phyloP scores from a whole-genome alignment of 2,113 vertebrate species.

The Picathartes gymnocephalus region DNA sequence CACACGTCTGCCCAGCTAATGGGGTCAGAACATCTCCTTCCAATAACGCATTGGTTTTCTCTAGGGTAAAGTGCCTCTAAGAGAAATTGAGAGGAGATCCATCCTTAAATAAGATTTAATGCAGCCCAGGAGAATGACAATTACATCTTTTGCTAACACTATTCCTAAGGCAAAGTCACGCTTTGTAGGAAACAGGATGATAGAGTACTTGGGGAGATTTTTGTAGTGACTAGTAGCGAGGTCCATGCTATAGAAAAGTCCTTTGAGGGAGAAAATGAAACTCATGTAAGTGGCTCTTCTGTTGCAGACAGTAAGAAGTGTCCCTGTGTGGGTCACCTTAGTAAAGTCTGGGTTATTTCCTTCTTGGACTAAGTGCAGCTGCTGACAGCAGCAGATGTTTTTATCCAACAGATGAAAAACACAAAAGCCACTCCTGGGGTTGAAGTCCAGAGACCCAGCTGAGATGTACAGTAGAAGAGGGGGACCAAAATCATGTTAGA shows the following conservation, averaged over 20 bases:
- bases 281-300: background rate
- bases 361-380: background rate
- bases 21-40: slow-evolving; percentile 49
- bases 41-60: slow-evolving; percentile 55
- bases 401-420: background rate
- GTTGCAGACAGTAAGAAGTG: background rate
- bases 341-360: background rate
- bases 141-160: slow-evolving; percentile 27
- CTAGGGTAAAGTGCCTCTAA: slow-evolving; percentile 39
- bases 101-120: slow-evolving; percentile 64
- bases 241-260: background rate
- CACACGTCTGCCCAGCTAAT: slow-evolving; percentile 51
- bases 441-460: background rate
- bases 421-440: background rate
- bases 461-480: background rate
- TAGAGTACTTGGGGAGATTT: background rate
- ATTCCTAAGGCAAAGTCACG: background rate
- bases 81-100: slow-evolving; percentile 39
- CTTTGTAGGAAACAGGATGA: background rate
- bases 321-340: background rate
- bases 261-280: background rate
- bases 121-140: slow-evolving; percentile 55
- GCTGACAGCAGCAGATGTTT: background rate
- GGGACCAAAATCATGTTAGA: background rate
- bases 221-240: background rate